These are phyloP conservation scores for Brachypalpus laphriformis DNA, from an alignment of 2,888 invertebrate genomes.

Conservation along the genomic window DNA sequence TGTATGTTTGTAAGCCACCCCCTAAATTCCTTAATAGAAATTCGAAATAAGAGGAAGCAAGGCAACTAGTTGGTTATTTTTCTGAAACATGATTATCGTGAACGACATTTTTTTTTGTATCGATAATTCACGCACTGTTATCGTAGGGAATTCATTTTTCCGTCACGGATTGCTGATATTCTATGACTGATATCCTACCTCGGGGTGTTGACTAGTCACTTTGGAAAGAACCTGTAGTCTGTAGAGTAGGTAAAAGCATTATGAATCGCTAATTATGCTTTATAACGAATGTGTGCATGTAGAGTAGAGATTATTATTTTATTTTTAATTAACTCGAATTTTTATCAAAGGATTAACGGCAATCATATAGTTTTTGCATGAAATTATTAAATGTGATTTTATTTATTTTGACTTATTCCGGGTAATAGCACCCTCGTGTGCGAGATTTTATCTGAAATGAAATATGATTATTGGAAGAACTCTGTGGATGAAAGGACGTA, in stretches of 20 bases:
- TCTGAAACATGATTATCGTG: slow-evolving; percentile 16
- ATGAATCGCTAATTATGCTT: background rate
- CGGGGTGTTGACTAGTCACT: background rate
- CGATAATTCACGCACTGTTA: slow-evolving; percentile 24
- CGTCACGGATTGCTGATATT: slow-evolving; percentile 13
- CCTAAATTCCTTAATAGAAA: background rate
- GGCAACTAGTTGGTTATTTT: slow-evolving; percentile 3
- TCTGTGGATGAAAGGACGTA: background rate
- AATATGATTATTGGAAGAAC: background rate
- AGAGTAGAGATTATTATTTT: background rate
- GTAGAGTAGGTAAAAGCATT: background rate
- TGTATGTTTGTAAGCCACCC: background rate
- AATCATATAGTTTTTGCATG: slow-evolving; percentile 15
- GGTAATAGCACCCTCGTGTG: background rate
- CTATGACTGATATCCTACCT: slow-evolving; percentile 4
- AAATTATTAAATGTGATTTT: slow-evolving; percentile 10
- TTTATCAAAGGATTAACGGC: slow-evolving; percentile 8
- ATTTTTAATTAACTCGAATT: slow-evolving; percentile 13
- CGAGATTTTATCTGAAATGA: slow-evolving; percentile 2
- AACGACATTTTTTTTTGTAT: slow-evolving; percentile 1
- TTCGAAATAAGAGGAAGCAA: too few relatives aligned
- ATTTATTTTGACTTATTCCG: background rate
- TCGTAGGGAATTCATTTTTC: slow-evolving; percentile 11
- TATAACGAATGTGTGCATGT: background rate
- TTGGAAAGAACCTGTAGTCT: background rate